A percentile compares a stretch with the other conserved stretches of the same genome.
Conservation (phyloP, 2,888 invertebrate genomes). For the Xanthorhoe spadicearia region DNA sequence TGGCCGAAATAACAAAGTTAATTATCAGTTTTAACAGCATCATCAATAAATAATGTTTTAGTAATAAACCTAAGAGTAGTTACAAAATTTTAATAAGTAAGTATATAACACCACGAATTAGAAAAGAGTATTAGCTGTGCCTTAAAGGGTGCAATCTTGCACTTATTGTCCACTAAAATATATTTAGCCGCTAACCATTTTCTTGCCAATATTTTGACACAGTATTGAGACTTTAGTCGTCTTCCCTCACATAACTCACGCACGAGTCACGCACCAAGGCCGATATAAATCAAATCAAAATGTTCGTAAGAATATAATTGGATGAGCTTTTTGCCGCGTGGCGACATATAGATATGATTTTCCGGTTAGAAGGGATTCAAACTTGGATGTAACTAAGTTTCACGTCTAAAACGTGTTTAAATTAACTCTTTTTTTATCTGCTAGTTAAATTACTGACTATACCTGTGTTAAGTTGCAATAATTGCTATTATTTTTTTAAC, state of each 20-base stretch:
- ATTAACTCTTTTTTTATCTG: constrained; percentile 10
- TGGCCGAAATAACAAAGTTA: background rate
- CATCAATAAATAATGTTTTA: no score
- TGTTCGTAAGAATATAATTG: constrained; percentile 62
- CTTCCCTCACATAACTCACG: constrained; percentile 52
- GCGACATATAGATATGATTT: constrained; percentile 22
- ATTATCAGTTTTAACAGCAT: background rate
- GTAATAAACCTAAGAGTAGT: background rate
- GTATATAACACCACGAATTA: no score
- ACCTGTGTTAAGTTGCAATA: no score
- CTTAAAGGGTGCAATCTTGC: background rate
- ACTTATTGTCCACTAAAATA: constrained; percentile 18
- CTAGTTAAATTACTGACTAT: no score
- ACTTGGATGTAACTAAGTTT: constrained; percentile 27
- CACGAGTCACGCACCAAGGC: constrained; percentile 51
- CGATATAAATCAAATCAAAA: constrained; percentile 52
- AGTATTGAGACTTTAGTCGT: constrained; percentile 50
- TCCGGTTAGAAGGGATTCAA: constrained; percentile 24
- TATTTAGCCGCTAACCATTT: constrained; percentile 41
- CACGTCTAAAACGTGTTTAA: constrained; percentile 17
- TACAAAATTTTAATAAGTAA: background rate
- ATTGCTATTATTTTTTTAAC: no score
- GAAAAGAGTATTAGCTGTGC: background rate
- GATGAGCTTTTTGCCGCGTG: constrained; percentile 44
- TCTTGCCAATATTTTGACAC: constrained; percentile 49